Evolutionary conservation across 2,888 invertebrate species (phyloP).

Genomic region (Acanthococcus lagerstroemiae): DNA sequence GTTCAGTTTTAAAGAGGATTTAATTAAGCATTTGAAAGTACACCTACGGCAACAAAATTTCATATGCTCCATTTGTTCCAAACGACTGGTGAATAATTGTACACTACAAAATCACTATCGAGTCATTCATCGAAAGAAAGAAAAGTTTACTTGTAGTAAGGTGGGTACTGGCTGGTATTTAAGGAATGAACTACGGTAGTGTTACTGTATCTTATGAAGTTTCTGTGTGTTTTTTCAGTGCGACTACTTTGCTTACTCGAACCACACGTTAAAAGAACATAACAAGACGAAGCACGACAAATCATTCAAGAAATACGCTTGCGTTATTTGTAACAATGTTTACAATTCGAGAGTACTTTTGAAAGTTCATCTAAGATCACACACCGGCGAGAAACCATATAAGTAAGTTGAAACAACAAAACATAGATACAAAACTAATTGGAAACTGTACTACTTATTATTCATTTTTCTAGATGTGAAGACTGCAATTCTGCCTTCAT

Average conservation of each 20-base stretch:
- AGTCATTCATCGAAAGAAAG: slow-evolving; percentile 14
- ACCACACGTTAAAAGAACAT: slow-evolving; percentile 16
- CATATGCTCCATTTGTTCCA: slow-evolving; percentile 12
- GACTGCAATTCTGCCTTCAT: slow-evolving; percentile 8
- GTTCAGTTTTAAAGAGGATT: slow-evolving; percentile 10
- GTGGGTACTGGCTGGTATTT: background rate
- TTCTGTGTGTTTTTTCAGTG: slow-evolving; percentile 10
- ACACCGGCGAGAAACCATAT: slow-evolving; percentile 24
- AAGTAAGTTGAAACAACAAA: background rate
- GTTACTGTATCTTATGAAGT: background rate
- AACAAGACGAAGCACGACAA: slow-evolving; percentile 13
- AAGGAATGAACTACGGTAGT: background rate
- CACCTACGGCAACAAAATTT: slow-evolving; percentile 2
- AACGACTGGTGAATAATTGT: background rate
- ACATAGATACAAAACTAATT: background rate
- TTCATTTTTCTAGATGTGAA: slow-evolving; percentile 5
- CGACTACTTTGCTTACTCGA: slow-evolving; percentile 13
- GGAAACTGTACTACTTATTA: background rate
- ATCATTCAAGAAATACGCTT: slow-evolving; percentile 10
- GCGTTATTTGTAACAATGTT: slow-evolving; percentile 12
- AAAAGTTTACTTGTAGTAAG: slow-evolving; percentile 9
- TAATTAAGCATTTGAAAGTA: slow-evolving; percentile 15
- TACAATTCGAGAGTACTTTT: background rate
- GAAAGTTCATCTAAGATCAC: slow-evolving; percentile 15
- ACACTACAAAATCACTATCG: slow-evolving; percentile 8